Evolutionary conservation across 2,113 vertebrate species (phyloP).

Genomic region (Pygoscelis antarcticus): DNA sequence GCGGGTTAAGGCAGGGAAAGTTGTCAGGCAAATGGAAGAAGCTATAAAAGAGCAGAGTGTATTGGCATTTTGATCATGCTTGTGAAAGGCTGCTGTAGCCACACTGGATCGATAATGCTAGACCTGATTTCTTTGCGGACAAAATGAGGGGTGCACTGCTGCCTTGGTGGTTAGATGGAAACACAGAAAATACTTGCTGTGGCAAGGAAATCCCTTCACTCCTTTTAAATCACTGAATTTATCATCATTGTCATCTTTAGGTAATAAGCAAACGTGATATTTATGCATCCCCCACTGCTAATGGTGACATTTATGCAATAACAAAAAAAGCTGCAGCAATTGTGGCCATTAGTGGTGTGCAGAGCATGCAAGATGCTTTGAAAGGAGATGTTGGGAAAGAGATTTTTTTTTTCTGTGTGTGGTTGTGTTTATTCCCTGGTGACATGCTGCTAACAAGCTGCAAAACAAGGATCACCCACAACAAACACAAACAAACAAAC

Average conservation of each 20-base stretch:
- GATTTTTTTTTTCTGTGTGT: background rate
- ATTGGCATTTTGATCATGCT: background rate
- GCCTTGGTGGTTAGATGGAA: background rate
- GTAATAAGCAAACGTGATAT: background rate
- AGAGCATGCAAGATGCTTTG: background rate
- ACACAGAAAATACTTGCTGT: background rate
- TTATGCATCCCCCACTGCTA: background rate
- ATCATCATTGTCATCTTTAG: background rate
- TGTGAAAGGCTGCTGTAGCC: background rate
- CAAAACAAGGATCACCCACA: slow-evolving; percentile 39
- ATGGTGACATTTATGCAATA: background rate
- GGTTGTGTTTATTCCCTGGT: slow-evolving; percentile 51
- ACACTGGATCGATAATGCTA: background rate
- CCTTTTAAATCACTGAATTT: background rate
- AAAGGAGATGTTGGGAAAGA: slow-evolving; percentile 22
- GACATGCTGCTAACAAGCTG: slow-evolving; percentile 52
- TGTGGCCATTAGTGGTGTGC: background rate
- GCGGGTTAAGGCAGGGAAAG: background rate
- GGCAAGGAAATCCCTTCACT: background rate
- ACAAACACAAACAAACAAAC: slow-evolving; percentile 49
- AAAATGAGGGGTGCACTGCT: background rate
- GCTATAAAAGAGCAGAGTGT: background rate
- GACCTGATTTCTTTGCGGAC: background rate
- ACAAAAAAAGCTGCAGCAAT: background rate
- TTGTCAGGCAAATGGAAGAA: background rate